These are phyloP conservation scores for Dromiciops gliroides DNA, from an alignment of 2,113 vertebrate genomes.

Conservation along the genomic window DNA sequence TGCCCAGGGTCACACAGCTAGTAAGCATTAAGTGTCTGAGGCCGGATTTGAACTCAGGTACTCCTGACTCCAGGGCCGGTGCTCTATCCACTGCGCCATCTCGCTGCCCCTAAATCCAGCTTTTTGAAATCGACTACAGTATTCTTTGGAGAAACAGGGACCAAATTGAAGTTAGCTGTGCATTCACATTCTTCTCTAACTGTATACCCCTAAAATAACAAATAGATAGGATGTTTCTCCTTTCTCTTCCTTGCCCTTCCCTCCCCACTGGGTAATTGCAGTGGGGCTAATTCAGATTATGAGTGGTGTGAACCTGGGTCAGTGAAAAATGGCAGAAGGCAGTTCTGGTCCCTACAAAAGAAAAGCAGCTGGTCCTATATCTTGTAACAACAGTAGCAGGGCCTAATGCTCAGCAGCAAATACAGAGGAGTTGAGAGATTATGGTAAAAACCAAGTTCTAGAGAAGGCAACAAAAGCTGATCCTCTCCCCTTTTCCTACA, in stretches of 20 bases:
- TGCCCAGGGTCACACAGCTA: no score
- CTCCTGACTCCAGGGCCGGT: no score
- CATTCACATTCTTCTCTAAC: not conserved
- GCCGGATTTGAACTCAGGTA: no score
- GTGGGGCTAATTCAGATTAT: not conserved
- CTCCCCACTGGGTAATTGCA: not conserved
- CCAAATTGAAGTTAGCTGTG: not conserved
- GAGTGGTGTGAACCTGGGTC: not conserved
- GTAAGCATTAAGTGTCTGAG: no score
- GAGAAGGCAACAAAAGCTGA: not conserved
- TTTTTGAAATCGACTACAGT: not conserved
- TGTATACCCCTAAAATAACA: not conserved
- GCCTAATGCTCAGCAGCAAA: not conserved
- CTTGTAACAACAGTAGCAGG: not conserved
- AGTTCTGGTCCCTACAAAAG: not conserved
- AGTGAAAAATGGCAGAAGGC: not conserved
- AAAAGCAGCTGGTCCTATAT: not conserved
- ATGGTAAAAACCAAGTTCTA: not conserved
- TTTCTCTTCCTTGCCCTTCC: slow-evolving; percentile 14
- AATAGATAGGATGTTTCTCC: not conserved
- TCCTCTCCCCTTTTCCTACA: not conserved
- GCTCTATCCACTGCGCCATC: no score
- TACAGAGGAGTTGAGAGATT: not conserved
- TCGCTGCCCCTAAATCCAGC: no score
- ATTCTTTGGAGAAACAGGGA: not conserved